Conservation (phyloP, 1,140 invertebrate species). For the Drosophila bocki region DNA sequence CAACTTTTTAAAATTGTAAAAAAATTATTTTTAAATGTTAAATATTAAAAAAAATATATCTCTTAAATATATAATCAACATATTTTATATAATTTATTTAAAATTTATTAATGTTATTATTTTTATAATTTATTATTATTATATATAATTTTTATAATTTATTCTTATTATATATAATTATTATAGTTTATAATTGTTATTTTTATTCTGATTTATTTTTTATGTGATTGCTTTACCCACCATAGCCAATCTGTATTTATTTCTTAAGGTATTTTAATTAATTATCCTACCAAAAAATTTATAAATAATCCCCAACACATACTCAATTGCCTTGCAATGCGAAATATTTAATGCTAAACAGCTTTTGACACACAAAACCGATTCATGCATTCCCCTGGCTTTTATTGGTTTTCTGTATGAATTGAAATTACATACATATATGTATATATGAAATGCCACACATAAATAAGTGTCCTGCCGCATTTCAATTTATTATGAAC, state of each 20-base stretch:
- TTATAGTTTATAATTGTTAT: too few relatives aligned
- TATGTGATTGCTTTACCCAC: neutral
- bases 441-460: slow-evolving; percentile 27
- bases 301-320: neutral
- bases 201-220: too few relatives aligned
- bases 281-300: neutral
- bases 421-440: slow-evolving; percentile 28
- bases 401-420: slow-evolving; percentile 18
- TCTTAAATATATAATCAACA: too few relatives aligned
- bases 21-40: too few relatives aligned
- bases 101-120: too few relatives aligned
- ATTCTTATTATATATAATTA: too few relatives aligned
- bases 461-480: slow-evolving; percentile 25
- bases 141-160: too few relatives aligned
- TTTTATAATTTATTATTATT: too few relatives aligned
- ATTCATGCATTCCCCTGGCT: slow-evolving; percentile 7
- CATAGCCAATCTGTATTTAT: neutral
- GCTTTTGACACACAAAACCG: slow-evolving; percentile 8
- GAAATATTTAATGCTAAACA: slow-evolving; percentile 13
- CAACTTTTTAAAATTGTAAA: too few relatives aligned
- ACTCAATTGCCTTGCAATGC: neutral
- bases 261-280: neutral
- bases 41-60: too few relatives aligned
- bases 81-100: too few relatives aligned
- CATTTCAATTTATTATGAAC: slow-evolving; percentile 4